phyloP scores from a whole-genome alignment of 2,888 invertebrate genomes.

The Temnothorax unifasciatus region DNA sequence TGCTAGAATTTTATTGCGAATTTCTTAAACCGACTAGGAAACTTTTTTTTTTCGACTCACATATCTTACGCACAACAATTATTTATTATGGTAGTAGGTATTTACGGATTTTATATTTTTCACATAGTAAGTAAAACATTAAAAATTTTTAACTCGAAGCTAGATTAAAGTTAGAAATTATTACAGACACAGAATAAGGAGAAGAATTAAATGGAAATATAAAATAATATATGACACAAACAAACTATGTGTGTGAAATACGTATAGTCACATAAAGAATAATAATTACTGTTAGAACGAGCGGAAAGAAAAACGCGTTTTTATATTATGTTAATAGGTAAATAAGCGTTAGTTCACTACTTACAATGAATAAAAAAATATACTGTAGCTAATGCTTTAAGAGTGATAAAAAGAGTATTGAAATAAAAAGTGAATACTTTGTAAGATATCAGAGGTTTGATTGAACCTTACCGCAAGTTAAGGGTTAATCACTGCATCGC shows the following conservation, averaged over 20 bases:
- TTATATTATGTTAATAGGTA: neutral
- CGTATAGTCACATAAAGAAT: neutral
- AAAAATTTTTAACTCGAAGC: neutral
- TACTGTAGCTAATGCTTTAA: neutral
- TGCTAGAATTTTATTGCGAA: conserved; percentile 44
- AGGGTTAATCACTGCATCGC: conserved; percentile 71
- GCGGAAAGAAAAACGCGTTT: neutral
- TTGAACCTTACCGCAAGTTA: conserved; percentile 49
- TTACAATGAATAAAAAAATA: neutral
- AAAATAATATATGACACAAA: neutral
- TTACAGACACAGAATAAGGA: neutral
- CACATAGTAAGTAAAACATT: neutral
- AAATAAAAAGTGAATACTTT: neutral
- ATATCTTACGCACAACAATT: neutral
- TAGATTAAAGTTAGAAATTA: conserved; percentile 8
- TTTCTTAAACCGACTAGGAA: conserved; percentile 1
- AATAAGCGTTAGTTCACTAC: neutral
- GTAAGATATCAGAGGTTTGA: conserved; percentile 23
- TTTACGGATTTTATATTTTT: neutral
- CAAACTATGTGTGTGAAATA: neutral
- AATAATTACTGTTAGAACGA: neutral
- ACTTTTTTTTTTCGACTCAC: neutral
- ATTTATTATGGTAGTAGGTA: neutral
- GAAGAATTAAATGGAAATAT: neutral
- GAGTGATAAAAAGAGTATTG: neutral